Conservation (phyloP, 2,797 vertebrate species). For the Euphonia xanthogaster region DNA sequence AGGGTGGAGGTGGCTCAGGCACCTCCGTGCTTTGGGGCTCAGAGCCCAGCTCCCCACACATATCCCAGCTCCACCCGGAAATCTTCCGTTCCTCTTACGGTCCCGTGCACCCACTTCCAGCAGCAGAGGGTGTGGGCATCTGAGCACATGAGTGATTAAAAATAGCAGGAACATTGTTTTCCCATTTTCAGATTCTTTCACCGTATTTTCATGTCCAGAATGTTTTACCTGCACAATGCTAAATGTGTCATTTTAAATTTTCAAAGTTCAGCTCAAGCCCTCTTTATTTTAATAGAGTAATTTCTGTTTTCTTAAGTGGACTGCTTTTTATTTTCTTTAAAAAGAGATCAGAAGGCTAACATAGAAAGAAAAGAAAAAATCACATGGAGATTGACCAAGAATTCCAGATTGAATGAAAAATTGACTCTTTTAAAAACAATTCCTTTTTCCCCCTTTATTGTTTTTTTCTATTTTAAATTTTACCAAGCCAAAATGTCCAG, state of each 20-base stretch:
- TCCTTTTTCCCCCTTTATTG: fast-evolving
- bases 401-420: not conserved
- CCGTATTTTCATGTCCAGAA: not conserved
- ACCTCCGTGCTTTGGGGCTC: not conserved
- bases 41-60: not conserved
- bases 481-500: not conserved
- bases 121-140: not conserved
- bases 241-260: not conserved
- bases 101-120: not conserved
- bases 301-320: not conserved
- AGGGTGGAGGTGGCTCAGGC: not conserved
- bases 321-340: not conserved
- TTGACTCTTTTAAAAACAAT: not conserved
- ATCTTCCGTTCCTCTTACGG: fast-evolving
- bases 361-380: not conserved
- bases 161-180: not conserved
- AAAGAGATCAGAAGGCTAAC: not conserved
- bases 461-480: not conserved
- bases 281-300: not conserved
- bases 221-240: not conserved
- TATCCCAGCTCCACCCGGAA: not conserved
- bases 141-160: not conserved
- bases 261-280: not conserved
- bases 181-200: not conserved
- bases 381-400: not conserved